A percentile compares a stretch with the other conserved stretches of the same genome.
Evolutionary conservation across 2,888 invertebrate genomes (phyloP).

Genomic region (Ecdyonurus torrentis): DNA sequence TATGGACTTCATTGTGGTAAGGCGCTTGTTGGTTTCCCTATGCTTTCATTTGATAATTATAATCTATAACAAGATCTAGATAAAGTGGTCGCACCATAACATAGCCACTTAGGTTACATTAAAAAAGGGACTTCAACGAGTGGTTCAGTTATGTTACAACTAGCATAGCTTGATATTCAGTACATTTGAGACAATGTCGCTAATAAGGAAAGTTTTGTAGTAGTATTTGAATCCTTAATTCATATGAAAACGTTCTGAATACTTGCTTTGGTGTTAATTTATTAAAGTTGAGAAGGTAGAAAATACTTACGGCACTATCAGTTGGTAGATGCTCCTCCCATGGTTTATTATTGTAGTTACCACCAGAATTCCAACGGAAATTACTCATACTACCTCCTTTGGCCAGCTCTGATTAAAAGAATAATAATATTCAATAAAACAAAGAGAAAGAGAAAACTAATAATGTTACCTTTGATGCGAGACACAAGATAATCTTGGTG

Average conservation of each 20-base stretch:
- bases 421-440: neutral
- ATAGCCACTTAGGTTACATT: too few species aligned
- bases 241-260: too few species aligned
- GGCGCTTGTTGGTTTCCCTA: too few species aligned
- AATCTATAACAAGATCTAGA: too few species aligned
- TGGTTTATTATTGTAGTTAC: slow-evolving; percentile 47
- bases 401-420: slow-evolving; percentile 39
- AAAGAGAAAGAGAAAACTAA: neutral
- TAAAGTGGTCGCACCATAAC: too few species aligned
- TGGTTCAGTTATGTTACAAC: too few species aligned
- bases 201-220: neutral
- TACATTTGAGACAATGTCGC: slow-evolving; percentile 2
- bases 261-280: neutral
- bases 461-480: slow-evolving; percentile 41
- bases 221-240: too few species aligned
- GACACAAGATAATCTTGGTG: slow-evolving; percentile 77
- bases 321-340: slow-evolving; percentile 73
- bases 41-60: too few species aligned
- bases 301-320: slow-evolving; percentile 55
- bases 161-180: too few species aligned
- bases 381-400: slow-evolving; percentile 76
- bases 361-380: slow-evolving; percentile 77
- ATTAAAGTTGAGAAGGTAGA: neutral
- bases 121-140: too few species aligned
- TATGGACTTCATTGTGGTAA: too few species aligned